A percentile compares a stretch with the other conserved stretches of the same genome.
Conservation (phyloP, 1,140 invertebrate genomes). For the Trachelipus rathkii region DNA sequence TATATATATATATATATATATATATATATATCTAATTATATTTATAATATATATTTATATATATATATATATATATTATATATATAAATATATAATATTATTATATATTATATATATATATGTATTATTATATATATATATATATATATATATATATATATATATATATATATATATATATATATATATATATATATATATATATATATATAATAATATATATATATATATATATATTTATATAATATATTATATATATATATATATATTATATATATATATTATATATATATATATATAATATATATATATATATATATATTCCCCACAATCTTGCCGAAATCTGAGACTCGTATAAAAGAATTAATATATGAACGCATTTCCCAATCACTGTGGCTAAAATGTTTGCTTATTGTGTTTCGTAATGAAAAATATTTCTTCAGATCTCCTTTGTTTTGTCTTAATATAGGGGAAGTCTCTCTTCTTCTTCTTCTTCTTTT, state of each 20-base stretch:
- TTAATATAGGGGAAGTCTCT: no score
- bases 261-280: slow-evolving; percentile 13
- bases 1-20: slow-evolving; percentile 8
- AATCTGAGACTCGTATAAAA: no score
- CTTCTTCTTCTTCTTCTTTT: no score
- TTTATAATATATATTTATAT: slow-evolving; percentile 8
- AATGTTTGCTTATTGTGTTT: no score
- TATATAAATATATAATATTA: no score
- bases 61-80: neutral
- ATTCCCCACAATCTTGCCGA: no score
- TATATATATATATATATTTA: slow-evolving; percentile 11
- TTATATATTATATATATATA: slow-evolving; percentile 13
- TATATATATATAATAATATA: slow-evolving; percentile 12
- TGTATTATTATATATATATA: slow-evolving; percentile 9
- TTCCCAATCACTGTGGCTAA: no score
- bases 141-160: slow-evolving; percentile 13
- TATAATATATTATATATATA: neutral
- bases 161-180: slow-evolving; percentile 14
- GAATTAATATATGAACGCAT: no score
- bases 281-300: slow-evolving; percentile 14
- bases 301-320: no score
- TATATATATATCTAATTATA: slow-evolving; percentile 15
- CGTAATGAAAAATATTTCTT: no score
- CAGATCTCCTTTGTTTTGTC: no score
- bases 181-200: neutral